Evolutionary conservation across 2,797 vertebrate genomes (phyloP).

Genomic region (Amblyraja radiata): DNA sequence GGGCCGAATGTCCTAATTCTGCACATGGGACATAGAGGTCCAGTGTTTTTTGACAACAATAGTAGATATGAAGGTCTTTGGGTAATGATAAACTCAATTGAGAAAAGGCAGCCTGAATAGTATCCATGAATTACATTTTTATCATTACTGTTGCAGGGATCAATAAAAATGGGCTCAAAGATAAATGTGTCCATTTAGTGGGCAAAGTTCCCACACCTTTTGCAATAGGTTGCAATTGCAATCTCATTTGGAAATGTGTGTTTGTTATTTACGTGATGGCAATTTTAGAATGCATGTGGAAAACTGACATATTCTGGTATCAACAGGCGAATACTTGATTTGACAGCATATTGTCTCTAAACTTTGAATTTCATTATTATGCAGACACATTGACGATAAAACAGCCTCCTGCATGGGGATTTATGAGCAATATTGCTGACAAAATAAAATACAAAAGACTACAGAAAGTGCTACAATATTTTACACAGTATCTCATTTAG

Average conservation of each 20-base stretch:
- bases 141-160: not conserved
- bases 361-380: not conserved
- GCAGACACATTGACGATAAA: not conserved
- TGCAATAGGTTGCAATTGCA: not conserved
- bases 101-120: not conserved
- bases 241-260: not conserved
- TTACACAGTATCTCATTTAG: not conserved
- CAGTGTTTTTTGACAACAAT: not conserved
- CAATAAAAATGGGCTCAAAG: not conserved
- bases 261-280: not conserved
- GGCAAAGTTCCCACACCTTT: not conserved
- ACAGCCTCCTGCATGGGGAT: not conserved
- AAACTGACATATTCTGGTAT: not conserved
- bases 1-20: no score
- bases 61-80: not conserved
- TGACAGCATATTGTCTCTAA: not conserved
- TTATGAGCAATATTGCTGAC: not conserved
- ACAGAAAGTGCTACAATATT: not conserved
- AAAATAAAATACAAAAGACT: not conserved
- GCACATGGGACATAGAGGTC: not conserved
- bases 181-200: not conserved
- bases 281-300: not conserved
- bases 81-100: not conserved
- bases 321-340: not conserved
- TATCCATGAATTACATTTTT: not conserved